Evolutionary conservation across 2,888 invertebrate species (phyloP).

Genomic region (Ophion costatus): DNA sequence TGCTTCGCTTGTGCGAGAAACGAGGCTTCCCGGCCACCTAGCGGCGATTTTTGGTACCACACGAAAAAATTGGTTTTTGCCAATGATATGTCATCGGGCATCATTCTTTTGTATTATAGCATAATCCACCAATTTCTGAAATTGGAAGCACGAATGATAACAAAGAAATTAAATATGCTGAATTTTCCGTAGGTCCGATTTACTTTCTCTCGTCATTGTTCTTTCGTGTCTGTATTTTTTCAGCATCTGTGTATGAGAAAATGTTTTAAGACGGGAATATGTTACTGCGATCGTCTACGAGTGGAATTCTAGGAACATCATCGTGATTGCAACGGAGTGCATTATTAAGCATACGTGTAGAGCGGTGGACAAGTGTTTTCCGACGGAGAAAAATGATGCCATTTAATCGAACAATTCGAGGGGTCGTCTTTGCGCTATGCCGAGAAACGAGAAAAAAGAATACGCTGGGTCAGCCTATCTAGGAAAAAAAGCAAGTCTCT

Average conservation of each 20-base stretch:
- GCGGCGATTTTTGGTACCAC: background rate
- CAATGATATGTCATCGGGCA: background rate
- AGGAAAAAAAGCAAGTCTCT: conserved; percentile 64
- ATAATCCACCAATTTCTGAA: no score
- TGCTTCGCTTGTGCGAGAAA: background rate
- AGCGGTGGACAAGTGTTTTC: conserved; percentile 56
- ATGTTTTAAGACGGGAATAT: background rate
- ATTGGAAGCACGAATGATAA: no score
- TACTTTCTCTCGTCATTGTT: background rate
- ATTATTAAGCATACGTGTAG: background rate
- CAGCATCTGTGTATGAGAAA: background rate
- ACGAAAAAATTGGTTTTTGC: background rate
- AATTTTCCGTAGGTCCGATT: background rate
- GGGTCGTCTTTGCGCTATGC: conserved; percentile 56
- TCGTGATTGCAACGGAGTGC: conserved; percentile 19
- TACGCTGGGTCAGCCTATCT: conserved; percentile 52
- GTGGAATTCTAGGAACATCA: conserved; percentile 21
- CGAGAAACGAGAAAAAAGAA: conserved; percentile 6
- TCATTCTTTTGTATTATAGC: background rate
- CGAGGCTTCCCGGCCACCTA: background rate
- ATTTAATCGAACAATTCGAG: conserved; percentile 78
- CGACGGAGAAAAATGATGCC: conserved; percentile 73
- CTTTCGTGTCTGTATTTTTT: background rate
- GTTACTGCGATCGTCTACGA: conserved; percentile 2
- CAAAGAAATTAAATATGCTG: no score